Conservation (phyloP, 2,888 invertebrate species). For the Dryadula phaetusa region DNA sequence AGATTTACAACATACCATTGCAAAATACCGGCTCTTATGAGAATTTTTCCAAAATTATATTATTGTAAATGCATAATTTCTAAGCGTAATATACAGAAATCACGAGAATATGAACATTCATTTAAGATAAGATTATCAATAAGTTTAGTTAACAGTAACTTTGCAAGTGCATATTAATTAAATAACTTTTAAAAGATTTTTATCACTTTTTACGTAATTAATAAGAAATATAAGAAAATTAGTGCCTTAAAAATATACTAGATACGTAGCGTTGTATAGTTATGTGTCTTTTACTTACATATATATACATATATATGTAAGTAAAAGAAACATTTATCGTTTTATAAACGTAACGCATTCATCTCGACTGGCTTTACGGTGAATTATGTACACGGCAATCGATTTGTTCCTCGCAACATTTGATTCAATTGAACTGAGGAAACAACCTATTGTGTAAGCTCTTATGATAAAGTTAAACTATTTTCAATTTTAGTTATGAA, state of each 20-base stretch:
- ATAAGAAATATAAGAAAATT: too few relatives aligned
- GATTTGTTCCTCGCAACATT: constrained; percentile 71
- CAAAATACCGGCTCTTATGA: constrained; percentile 38
- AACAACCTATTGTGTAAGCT: constrained; percentile 62
- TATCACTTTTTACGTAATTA: too few relatives aligned
- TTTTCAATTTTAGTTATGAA: constrained; percentile 42
- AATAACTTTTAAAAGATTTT: too few relatives aligned
- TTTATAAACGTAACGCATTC: constrained; percentile 37
- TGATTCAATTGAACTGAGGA: constrained; percentile 67
- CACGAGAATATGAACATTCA: background rate
- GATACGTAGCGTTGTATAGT: too few relatives aligned
- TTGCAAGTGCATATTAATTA: too few relatives aligned
- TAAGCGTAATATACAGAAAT: background rate
- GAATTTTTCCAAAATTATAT: constrained; percentile 35
- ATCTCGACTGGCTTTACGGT: constrained; percentile 46
- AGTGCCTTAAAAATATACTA: too few relatives aligned
- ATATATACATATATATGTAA: background rate
- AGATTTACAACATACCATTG: constrained; percentile 44
- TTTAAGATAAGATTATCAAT: background rate
- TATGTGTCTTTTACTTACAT: too few relatives aligned
- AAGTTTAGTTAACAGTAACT: background rate
- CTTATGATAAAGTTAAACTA: constrained; percentile 51
- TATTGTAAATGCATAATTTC: constrained; percentile 20
- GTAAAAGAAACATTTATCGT: constrained; percentile 31
- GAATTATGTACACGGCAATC: constrained; percentile 55